Evolutionary conservation across 2,797 vertebrate species (phyloP).

Genomic region (Agapornis canus): DNA sequence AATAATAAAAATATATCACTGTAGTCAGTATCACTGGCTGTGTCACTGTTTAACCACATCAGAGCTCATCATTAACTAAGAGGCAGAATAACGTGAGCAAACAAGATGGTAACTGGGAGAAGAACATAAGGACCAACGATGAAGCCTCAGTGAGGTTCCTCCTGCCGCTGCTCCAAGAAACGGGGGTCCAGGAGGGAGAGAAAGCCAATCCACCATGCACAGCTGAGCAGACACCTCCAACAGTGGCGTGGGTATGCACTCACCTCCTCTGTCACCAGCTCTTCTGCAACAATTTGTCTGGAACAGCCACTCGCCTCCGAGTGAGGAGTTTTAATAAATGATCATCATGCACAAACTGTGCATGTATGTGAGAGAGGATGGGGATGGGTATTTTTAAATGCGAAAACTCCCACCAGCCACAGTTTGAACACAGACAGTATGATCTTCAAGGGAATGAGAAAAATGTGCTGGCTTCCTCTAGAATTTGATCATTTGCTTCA

Average conservation of each 20-base stretch:
- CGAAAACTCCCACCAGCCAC: constrained; percentile 47
- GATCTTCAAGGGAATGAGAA: constrained; percentile 24
- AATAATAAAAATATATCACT: constrained; percentile 40
- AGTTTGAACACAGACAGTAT: not conserved
- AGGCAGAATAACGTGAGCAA: not conserved
- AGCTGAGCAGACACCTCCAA: not conserved
- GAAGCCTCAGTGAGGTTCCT: not conserved
- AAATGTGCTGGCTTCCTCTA: constrained; percentile 28
- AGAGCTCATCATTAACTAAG: not conserved
- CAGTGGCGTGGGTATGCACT: not conserved
- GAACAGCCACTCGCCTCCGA: not conserved
- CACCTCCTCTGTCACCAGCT: constrained; percentile 10
- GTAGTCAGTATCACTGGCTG: not conserved
- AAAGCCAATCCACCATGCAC: not conserved
- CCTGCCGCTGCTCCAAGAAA: rapidly evolving
- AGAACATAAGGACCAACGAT: not conserved
- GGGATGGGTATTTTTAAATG: constrained; percentile 50
- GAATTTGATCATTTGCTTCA: not conserved
- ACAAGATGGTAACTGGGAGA: not conserved
- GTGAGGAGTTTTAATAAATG: not conserved
- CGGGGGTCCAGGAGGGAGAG: not conserved
- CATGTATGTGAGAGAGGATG: not conserved
- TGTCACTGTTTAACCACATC: not conserved
- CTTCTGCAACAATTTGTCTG: not conserved
- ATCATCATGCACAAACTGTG: not conserved